These are phyloP conservation scores for Gadopsis marmoratus DNA, from an alignment of 2,797 vertebrate species.

Conservation along the genomic window DNA sequence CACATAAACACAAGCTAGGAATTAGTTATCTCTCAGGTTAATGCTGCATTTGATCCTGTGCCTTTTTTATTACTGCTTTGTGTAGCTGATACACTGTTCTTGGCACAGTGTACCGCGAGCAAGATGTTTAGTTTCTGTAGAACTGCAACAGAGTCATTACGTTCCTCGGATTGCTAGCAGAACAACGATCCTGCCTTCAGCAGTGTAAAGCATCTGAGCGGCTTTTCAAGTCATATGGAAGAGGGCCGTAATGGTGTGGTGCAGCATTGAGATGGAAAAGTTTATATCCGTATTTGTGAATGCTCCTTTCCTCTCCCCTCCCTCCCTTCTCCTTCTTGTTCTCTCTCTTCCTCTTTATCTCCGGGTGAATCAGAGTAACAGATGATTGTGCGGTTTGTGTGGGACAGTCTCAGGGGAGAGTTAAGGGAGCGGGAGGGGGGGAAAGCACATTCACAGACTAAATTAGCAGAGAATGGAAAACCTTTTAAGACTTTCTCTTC, in stretches of 20 bases:
- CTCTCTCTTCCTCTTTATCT: constrained; percentile 70
- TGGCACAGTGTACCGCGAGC: background rate
- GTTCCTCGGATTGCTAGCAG: background rate
- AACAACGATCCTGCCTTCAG: background rate
- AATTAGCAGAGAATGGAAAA: constrained; percentile 72
- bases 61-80: background rate
- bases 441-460: constrained; percentile 64
- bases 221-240: constrained; percentile 27
- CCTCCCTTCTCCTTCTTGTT: constrained; percentile 35
- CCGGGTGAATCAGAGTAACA: constrained; percentile 73
- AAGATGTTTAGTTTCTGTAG: background rate
- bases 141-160: background rate
- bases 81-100: background rate
- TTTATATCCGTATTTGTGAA: constrained; percentile 62
- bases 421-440: constrained; percentile 40
- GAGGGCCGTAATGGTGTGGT: constrained; percentile 31
- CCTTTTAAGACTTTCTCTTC: constrained; percentile 70
- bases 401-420: constrained; percentile 67
- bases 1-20: constrained; percentile 1
- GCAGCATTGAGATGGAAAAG: constrained; percentile 42
- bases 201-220: background rate
- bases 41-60: constrained; percentile 9
- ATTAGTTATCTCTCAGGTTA: background rate
- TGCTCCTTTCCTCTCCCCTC: constrained; percentile 51
- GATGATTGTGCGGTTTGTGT: constrained; percentile 75